Evolutionary conservation across 2,113 vertebrate genomes (phyloP).

Genomic region (Centropus bengalensis): DNA sequence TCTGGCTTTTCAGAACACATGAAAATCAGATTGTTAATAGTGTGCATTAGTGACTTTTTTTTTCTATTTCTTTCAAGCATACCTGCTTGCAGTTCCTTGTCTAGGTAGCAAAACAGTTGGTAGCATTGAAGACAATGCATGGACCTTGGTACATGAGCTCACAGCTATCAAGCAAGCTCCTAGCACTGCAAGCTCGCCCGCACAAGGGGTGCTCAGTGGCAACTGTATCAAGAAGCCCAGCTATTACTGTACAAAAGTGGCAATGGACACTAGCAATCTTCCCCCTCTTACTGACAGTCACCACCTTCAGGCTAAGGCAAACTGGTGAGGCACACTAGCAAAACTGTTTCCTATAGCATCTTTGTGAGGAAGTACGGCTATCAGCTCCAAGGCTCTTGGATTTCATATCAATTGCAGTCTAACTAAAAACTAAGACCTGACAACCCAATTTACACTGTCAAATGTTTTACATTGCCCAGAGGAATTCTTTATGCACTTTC

Average conservation of each 20-base stretch:
- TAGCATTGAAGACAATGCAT: not conserved
- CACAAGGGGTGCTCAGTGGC: not conserved
- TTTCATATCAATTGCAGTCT: not conserved
- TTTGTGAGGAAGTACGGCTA: not conserved
- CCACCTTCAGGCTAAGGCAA: not conserved
- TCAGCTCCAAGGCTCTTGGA: not conserved
- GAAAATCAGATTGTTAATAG: not conserved
- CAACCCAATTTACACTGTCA: not conserved
- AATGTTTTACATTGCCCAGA: not conserved
- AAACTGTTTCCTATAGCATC: not conserved
- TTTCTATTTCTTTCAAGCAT: not conserved
- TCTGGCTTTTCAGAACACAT: not conserved
- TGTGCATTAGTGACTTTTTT: not conserved
- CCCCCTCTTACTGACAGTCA: not conserved
- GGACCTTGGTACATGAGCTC: not conserved
- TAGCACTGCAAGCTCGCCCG: not conserved
- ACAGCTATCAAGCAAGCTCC: not conserved
- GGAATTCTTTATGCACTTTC: not conserved
- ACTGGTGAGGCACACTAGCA: not conserved
- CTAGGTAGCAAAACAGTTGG: not conserved
- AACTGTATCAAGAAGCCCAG: not conserved
- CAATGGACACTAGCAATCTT: not conserved
- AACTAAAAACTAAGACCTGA: not conserved
- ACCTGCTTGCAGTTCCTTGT: not conserved
- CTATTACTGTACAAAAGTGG: not conserved